Evolutionary conservation across 2,797 vertebrate genomes (phyloP).

Genomic region (Falco peregrinus): DNA sequence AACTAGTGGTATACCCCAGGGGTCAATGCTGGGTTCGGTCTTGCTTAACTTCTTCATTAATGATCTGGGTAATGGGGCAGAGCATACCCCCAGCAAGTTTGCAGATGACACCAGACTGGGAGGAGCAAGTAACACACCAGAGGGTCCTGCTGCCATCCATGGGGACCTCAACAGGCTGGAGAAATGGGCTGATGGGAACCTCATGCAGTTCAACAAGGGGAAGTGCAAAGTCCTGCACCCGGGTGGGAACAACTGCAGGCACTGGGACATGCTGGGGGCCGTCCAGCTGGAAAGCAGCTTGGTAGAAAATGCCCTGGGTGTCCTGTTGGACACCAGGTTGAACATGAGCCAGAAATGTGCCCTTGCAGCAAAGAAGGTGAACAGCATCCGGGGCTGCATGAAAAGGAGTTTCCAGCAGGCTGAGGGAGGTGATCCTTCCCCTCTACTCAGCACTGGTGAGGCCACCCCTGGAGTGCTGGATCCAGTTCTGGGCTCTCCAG

Average conservation of each 20-base stretch:
- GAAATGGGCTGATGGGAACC: neutral
- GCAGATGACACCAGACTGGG: neutral
- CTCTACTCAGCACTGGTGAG: too few relatives aligned
- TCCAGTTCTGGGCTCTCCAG: neutral
- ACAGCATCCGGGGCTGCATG: neutral
- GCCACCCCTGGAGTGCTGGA: too few relatives aligned
- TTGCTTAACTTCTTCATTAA: neutral
- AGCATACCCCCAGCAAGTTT: neutral
- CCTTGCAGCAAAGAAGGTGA: neutral
- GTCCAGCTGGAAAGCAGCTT: neutral
- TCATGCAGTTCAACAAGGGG: neutral
- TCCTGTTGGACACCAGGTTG: neutral
- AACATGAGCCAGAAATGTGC: neutral
- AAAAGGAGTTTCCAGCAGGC: neutral
- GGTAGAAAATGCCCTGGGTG: neutral
- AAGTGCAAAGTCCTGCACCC: neutral
- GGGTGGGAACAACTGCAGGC: neutral
- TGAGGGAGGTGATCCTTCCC: neutral
- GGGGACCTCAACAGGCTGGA: neutral
- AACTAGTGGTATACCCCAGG: neutral
- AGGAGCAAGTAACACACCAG: neutral
- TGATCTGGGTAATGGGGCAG: neutral
- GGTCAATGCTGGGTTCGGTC: neutral
- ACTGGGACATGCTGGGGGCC: neutral
- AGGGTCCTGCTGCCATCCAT: neutral